These are phyloP conservation scores for Odontamblyopus rebecca DNA, from an alignment of 2,797 vertebrate genomes.

Conservation along the genomic window DNA sequence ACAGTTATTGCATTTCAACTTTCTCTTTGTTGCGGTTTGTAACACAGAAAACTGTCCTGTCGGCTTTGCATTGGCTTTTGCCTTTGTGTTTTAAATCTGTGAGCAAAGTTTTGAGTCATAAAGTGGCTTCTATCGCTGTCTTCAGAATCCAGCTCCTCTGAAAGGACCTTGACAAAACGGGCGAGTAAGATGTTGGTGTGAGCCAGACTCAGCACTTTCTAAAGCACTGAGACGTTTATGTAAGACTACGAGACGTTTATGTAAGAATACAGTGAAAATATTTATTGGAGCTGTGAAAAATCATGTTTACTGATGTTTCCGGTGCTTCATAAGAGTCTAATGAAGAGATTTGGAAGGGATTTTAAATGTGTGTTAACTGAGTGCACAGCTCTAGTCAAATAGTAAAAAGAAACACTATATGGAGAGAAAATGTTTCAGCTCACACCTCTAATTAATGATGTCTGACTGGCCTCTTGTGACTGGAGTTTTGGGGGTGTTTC, in stretches of 20 bases:
- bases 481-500: background rate
- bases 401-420: too few relatives aligned
- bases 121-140: background rate
- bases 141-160: constrained; percentile 1
- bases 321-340: background rate
- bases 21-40: too few relatives aligned
- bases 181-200: constrained; percentile 5
- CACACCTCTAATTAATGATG: background rate
- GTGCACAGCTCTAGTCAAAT: background rate
- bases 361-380: background rate
- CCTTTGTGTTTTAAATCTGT: background rate
- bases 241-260: constrained; percentile 2
- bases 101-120: background rate
- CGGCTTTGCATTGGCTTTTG: background rate
- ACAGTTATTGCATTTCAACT: too few relatives aligned
- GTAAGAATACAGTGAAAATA: constrained; percentile 2
- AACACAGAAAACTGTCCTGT: too few relatives aligned
- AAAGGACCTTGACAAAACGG: constrained; percentile 4
- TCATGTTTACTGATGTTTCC: constrained; percentile 1
- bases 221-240: background rate
- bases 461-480: background rate
- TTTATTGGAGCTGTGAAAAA: background rate
- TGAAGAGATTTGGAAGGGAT: background rate
- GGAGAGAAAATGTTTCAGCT: background rate
- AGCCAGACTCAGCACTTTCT: constrained; percentile 12